Evolutionary conservation across 2,797 vertebrate genomes (phyloP).

Genomic region (Gambelia wislizenii): DNA sequence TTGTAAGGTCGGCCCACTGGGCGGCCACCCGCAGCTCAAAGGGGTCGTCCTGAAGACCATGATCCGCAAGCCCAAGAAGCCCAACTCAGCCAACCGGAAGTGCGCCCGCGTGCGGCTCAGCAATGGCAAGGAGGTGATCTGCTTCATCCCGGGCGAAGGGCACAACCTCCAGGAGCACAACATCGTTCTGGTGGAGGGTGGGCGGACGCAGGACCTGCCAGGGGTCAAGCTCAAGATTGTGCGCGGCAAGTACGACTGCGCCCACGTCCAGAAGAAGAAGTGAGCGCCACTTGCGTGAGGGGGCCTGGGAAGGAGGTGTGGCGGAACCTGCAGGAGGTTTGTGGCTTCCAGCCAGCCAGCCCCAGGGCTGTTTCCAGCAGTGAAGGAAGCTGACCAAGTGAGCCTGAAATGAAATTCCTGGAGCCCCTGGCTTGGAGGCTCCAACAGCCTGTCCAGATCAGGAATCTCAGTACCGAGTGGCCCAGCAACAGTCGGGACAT

Average conservation of each 20-base stretch:
- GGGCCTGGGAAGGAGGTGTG: no score
- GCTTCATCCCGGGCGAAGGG: conserved; percentile 91
- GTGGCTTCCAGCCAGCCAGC: no score
- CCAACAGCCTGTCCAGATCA: not conserved
- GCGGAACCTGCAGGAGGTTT: accelerated
- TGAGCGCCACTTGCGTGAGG: not conserved
- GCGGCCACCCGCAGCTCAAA: conserved; percentile 88
- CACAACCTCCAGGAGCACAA: conserved; percentile 96
- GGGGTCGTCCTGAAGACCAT: conserved; percentile 89
- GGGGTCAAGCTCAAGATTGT: conserved; percentile 91
- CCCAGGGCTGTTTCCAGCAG: no score
- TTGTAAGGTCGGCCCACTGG: conserved; percentile 68
- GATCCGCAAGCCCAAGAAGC: conserved; percentile 94
- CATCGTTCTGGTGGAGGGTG: conserved; percentile 89
- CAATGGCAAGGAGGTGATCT: conserved; percentile 86
- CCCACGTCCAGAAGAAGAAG: conserved; percentile 91
- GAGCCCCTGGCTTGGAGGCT: no score
- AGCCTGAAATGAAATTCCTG: no score
- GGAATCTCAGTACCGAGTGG: no score
- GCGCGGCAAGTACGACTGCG: conserved; percentile 92
- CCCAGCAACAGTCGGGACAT: not conserved
- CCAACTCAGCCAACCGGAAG: conserved; percentile 95
- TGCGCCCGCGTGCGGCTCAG: conserved; percentile 90
- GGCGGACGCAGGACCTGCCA: conserved; percentile 91
- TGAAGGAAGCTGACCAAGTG: no score